Percentiles rank a stretch among this genome's conserved stretches.
phyloP scores from a whole-genome alignment of 2,888 invertebrate species.

The Tetanocera ferruginea region DNA sequence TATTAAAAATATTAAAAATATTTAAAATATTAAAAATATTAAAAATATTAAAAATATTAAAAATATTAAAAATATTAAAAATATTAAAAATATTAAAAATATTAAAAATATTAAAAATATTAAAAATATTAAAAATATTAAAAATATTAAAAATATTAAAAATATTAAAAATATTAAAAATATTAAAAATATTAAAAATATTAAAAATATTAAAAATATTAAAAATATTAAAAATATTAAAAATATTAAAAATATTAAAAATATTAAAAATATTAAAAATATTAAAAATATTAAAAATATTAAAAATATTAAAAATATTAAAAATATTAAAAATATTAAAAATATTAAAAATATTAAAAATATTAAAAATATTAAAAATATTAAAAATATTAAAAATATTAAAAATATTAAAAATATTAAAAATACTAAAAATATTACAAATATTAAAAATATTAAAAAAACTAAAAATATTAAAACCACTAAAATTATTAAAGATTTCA shows the following conservation, averaged over 20 bases:
- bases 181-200: background rate
- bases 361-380: background rate
- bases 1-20: background rate
- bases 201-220: background rate
- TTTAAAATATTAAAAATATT: background rate
- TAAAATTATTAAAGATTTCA: background rate
- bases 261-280: background rate
- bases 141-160: background rate
- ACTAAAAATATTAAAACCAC: background rate
- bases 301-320: background rate
- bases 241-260: background rate
- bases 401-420: background rate
- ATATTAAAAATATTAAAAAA: too few relatives aligned
- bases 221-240: background rate
- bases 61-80: background rate
- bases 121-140: background rate
- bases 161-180: background rate
- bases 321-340: background rate
- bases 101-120: background rate
- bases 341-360: background rate
- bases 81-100: background rate
- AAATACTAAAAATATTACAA: too few relatives aligned
- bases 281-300: background rate
- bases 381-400: background rate
- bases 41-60: background rate